Evolutionary conservation across 2,113 vertebrate genomes (phyloP).

Genomic region (Daubentonia madagascariensis): DNA sequence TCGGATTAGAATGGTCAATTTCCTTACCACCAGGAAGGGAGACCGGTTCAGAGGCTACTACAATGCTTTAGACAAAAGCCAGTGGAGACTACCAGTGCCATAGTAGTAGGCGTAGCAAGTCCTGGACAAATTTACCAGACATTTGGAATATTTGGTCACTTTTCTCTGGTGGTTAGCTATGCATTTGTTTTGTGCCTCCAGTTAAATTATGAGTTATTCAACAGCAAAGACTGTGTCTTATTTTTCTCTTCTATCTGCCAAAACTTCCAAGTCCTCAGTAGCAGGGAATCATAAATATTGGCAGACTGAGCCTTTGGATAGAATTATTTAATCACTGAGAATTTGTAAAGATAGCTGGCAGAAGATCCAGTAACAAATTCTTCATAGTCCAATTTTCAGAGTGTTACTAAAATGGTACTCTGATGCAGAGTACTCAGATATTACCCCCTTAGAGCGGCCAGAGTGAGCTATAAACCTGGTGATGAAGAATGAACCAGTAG

Average conservation of each 20-base stretch:
- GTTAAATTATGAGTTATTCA: not conserved
- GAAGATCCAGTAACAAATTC: not conserved
- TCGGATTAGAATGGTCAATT: not conserved
- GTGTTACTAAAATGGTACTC: not conserved
- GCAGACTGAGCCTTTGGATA: not conserved
- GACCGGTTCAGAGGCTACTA: not conserved
- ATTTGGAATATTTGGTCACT: not conserved
- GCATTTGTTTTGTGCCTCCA: not conserved
- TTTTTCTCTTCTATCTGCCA: not conserved
- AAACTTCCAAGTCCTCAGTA: not conserved
- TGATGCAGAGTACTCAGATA: not conserved
- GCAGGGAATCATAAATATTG: not conserved
- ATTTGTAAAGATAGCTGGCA: not conserved
- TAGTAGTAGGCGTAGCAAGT: not conserved
- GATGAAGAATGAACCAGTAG: not conserved
- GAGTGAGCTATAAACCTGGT: not conserved
- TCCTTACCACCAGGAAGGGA: not conserved
- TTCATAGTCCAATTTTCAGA: not conserved
- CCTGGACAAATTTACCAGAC: not conserved
- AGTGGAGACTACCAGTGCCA: not conserved
- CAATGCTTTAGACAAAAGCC: not conserved
- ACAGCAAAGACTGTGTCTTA: not conserved
- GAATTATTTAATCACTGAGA: not conserved
- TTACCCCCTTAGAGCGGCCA: not conserved
- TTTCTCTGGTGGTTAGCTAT: not conserved